These are phyloP conservation scores for Trialeurodes vaporariorum DNA, from an alignment of 1,140 invertebrate genomes.

Conservation along the genomic window DNA sequence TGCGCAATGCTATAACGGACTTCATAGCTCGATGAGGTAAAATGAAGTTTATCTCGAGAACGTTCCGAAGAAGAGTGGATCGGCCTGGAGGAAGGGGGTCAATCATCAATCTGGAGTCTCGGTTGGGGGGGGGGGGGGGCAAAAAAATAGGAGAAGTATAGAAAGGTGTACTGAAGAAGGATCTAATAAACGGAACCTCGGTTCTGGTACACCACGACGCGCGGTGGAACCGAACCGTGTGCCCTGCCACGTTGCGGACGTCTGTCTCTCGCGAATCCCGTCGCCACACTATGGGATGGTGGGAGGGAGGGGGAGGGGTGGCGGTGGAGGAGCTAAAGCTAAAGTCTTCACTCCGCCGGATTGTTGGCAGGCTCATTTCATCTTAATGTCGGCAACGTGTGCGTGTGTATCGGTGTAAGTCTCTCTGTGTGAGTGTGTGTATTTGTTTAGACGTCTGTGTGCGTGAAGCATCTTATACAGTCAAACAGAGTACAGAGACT, in stretches of 20 bases:
- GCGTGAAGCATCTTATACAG: not conserved
- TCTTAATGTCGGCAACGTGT: not conserved
- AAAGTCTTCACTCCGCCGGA: conserved; percentile 5
- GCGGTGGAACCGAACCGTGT: not conserved
- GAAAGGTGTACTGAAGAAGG: not conserved
- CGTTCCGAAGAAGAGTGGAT: too few species aligned
- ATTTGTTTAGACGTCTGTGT: not conserved
- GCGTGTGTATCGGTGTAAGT: too few species aligned
- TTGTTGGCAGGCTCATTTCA: not conserved
- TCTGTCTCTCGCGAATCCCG: not conserved
- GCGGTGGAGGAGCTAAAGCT: too few species aligned
- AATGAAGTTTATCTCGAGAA: too few species aligned
- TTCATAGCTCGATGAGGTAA: too few species aligned
- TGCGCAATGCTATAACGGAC: too few species aligned
- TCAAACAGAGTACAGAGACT: not conserved
- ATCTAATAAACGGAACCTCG: not conserved
- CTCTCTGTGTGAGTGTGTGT: too few species aligned
- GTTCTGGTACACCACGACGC: not conserved
- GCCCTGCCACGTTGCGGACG: not conserved
- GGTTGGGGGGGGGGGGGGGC: too few species aligned
- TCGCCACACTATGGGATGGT: conserved; percentile 8
- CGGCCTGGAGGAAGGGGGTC: too few species aligned
- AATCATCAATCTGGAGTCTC: too few species aligned
- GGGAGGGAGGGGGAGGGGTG: not conserved
- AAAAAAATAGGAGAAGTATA: too few species aligned